phyloP scores from a whole-genome alignment of 1,140 invertebrate species.

The Ceratosolen solmsi region DNA sequence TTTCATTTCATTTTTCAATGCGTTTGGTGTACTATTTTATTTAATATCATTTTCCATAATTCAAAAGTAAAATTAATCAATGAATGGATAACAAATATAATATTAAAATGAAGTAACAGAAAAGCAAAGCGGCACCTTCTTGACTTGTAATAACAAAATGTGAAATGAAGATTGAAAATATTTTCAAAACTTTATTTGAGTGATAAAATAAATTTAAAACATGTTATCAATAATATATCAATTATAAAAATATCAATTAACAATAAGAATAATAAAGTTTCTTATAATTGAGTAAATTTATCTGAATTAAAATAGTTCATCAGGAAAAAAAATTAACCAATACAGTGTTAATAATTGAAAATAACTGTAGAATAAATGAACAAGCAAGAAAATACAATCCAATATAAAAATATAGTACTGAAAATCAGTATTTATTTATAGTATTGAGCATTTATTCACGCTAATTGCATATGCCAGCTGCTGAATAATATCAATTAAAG shows the following conservation, averaged over 20 bases:
- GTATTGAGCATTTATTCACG: conserved; percentile 33
- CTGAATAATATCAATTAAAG: conserved; percentile 5
- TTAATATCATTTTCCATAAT: too few species aligned
- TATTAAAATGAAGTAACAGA: too few species aligned
- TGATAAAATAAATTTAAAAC: too few species aligned
- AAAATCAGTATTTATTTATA: conserved; percentile 44
- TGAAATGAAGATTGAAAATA: too few species aligned
- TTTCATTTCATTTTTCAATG: too few species aligned
- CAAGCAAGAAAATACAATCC: conserved; percentile 1
- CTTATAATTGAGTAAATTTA: not conserved
- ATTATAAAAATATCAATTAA: not conserved
- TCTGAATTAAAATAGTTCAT: not conserved
- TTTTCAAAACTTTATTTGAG: too few species aligned
- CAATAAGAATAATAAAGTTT: not conserved
- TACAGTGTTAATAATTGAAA: not conserved
- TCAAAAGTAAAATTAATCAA: too few species aligned
- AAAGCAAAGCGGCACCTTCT: too few species aligned
- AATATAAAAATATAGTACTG: conserved; percentile 46
- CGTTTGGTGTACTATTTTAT: too few species aligned
- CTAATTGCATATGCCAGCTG: conserved; percentile 19
- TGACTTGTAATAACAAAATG: too few species aligned
- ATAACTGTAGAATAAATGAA: not conserved
- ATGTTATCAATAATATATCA: too few species aligned
- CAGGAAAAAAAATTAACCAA: not conserved
- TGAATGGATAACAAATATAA: too few species aligned